Percentiles rank a stretch among this genome's conserved stretches.
These are phyloP conservation scores for Drosophila subpulchrella DNA, from an alignment of 1,140 invertebrate species.

Conservation along the genomic window DNA sequence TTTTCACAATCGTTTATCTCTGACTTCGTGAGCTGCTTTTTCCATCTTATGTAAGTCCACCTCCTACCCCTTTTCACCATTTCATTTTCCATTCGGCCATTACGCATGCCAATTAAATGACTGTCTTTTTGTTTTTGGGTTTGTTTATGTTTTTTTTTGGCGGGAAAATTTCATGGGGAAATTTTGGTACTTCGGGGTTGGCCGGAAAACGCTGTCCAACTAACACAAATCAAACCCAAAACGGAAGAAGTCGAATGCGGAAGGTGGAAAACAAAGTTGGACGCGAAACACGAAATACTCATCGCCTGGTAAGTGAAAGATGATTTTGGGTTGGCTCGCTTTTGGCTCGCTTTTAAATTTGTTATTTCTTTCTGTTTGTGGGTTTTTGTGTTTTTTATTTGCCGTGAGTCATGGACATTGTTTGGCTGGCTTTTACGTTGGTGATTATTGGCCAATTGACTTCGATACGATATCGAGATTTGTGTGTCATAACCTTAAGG, in stretches of 20 bases:
- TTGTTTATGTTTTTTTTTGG: conserved; percentile 33
- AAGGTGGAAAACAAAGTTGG: conserved; percentile 47
- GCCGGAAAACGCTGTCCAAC: conserved; percentile 58
- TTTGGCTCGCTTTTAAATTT: conserved; percentile 7
- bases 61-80: conserved; percentile 4
- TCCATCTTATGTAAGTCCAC: conserved; percentile 45
- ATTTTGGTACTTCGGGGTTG: conserved; percentile 16
- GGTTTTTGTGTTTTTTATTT: conserved; percentile 61
- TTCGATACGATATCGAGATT: conserved; percentile 31
- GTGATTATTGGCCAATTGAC: conserved; percentile 40
- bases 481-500: conserved; percentile 26
- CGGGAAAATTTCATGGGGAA: conserved; percentile 29
- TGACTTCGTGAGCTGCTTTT: conserved; percentile 32
- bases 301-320: conserved; percentile 68
- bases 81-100: conserved; percentile 27
- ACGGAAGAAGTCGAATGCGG: conserved; percentile 68
- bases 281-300: conserved; percentile 52
- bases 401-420: conserved; percentile 42
- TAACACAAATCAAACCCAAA: conserved; percentile 53
- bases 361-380: conserved; percentile 19
- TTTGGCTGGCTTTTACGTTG: conserved; percentile 29
- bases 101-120: conserved; percentile 61
- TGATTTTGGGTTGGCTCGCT: conserved; percentile 35
- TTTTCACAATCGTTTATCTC: conserved; percentile 54
- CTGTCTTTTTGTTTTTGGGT: conserved; percentile 17